These are phyloP conservation scores for Hyperopisus bebe DNA, from an alignment of 2,113 vertebrate species.

Conservation along the genomic window DNA sequence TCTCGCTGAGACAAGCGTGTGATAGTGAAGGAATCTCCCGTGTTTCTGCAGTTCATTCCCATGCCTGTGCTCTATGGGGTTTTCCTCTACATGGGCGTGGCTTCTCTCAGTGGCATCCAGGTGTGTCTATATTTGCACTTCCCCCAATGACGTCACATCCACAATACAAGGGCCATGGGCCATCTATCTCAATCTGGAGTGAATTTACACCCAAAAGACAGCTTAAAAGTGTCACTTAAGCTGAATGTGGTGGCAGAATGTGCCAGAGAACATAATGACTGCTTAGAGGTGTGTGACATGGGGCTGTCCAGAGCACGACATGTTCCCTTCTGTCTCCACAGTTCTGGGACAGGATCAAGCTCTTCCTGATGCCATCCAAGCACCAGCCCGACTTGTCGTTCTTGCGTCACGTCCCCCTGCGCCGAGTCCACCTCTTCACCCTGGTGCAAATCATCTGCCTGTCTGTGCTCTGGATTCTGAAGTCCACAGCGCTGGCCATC, in stretches of 20 bases:
- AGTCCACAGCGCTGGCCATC: slow-evolving; percentile 70
- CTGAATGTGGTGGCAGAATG: not conserved
- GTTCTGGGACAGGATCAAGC: slow-evolving; percentile 96
- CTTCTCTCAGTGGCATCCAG: slow-evolving; percentile 38
- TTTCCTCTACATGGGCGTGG: slow-evolving; percentile 95
- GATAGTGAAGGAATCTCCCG: not conserved
- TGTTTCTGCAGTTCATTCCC: slow-evolving; percentile 73
- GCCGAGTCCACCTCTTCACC: slow-evolving; percentile 88
- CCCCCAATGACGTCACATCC: not conserved
- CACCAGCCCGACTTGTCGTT: slow-evolving; percentile 87
- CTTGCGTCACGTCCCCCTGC: slow-evolving; percentile 84
- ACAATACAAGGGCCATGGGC: not conserved
- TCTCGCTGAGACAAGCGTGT: not conserved
- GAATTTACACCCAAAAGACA: not conserved
- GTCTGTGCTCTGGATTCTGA: slow-evolving; percentile 83
- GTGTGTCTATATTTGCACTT: not conserved
- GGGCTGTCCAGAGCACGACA: not conserved
- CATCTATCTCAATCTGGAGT: not conserved
- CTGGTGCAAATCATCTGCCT: slow-evolving; percentile 83
- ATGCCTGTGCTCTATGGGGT: slow-evolving; percentile 89
- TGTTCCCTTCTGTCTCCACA: slow-evolving; percentile 33
- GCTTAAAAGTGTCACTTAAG: not conserved
- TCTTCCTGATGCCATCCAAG: slow-evolving; percentile 94
- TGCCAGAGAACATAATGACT: not conserved
- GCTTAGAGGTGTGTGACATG: too few relatives aligned